These are phyloP conservation scores for Podocnemis expansa DNA, from an alignment of 2,113 vertebrate genomes.

Conservation along the genomic window DNA sequence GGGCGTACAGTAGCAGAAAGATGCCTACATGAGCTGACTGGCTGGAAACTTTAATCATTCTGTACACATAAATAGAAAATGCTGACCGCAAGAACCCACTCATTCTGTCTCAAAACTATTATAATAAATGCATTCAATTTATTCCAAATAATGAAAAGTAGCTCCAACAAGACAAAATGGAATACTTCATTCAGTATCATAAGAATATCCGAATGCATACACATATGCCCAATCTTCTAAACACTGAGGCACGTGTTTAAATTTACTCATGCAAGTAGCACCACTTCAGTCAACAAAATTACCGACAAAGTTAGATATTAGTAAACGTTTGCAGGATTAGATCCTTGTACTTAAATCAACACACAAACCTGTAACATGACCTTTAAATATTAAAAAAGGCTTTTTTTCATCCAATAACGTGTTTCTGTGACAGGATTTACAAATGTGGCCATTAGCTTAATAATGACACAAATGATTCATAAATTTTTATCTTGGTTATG, in stretches of 20 bases:
- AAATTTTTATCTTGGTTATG: not conserved
- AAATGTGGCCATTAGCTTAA: not conserved
- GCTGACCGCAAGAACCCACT: not conserved
- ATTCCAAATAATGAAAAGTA: not conserved
- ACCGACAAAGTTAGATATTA: not conserved
- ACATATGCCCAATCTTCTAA: not conserved
- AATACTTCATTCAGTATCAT: not conserved
- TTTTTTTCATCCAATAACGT: fast-evolving
- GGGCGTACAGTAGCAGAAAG: not conserved
- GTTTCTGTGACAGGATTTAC: not conserved
- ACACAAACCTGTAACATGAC: not conserved
- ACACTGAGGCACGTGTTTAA: no score
- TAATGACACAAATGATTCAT: fast-evolving
- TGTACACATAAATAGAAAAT: not conserved
- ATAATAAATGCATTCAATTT: not conserved
- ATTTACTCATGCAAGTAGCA: not conserved
- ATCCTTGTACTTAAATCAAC: not conserved
- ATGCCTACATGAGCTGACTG: constrained; percentile 23
- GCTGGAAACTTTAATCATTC: not conserved
- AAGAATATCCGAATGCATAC: fast-evolving
- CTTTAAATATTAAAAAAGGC: not conserved
- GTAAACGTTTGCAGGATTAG: not conserved
- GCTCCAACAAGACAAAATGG: not conserved
- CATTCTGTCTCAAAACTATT: not conserved
- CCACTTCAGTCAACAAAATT: not conserved